These are phyloP conservation scores for Pyralis farinalis DNA, from an alignment of 2,888 invertebrate species.

Conservation along the genomic window DNA sequence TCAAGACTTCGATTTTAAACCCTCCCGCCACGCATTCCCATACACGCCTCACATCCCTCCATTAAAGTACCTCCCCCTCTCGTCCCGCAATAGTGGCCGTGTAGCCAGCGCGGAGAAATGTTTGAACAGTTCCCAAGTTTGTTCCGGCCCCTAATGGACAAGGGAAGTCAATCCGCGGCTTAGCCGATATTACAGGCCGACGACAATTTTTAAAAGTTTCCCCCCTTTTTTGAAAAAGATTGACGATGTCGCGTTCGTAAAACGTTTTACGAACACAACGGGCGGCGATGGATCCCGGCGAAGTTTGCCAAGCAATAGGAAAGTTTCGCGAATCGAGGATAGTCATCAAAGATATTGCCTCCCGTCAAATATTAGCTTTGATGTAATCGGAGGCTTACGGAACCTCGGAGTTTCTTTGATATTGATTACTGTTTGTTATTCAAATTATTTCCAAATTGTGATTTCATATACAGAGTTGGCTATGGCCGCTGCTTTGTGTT, in stretches of 20 bases:
- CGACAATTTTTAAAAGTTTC: constrained; percentile 39
- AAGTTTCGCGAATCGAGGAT: constrained; percentile 34
- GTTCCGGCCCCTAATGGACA: constrained; percentile 32
- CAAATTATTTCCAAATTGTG: too few species aligned
- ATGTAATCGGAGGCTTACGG: constrained; percentile 7
- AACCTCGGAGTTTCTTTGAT: neutral
- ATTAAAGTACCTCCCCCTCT: neutral
- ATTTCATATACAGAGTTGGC: too few species aligned
- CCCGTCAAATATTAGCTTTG: constrained; percentile 9
- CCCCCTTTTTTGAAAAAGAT: constrained; percentile 19
- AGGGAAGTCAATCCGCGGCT: constrained; percentile 26
- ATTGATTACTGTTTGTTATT: too few species aligned
- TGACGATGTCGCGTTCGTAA: constrained; percentile 8
- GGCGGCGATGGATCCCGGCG: constrained; percentile 44
- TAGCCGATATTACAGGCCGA: constrained; percentile 26
- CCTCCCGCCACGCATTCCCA: neutral
- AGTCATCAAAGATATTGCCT: constrained; percentile 15
- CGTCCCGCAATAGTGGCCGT: neutral
- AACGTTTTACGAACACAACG: constrained; percentile 36
- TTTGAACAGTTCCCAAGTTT: constrained; percentile 23
- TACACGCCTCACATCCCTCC: neutral
- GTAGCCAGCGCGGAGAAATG: constrained; percentile 1
- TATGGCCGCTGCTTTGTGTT: too few species aligned
- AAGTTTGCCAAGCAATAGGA: constrained; percentile 36
- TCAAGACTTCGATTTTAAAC: constrained; percentile 1